phyloP scores from a whole-genome alignment of 2,113 vertebrate genomes.

The Thalassoma bifasciatum region DNA sequence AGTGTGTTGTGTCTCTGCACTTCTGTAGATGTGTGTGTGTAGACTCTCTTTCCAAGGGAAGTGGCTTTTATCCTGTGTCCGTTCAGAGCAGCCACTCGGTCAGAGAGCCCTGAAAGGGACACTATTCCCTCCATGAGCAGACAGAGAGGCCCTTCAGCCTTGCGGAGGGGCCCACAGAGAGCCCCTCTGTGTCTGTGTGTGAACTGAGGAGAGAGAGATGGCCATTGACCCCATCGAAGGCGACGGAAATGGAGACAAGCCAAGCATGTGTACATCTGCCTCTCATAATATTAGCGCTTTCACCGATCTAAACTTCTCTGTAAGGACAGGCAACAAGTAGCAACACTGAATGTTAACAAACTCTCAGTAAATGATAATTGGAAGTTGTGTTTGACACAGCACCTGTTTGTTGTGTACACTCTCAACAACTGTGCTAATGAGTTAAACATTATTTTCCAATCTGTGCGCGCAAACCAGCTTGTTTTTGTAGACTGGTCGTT shows the following conservation, averaged over 20 bases:
- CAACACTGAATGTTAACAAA: neutral
- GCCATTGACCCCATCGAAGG: slow-evolving; percentile 66
- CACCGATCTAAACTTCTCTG: slow-evolving; percentile 44
- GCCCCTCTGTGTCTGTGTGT: slow-evolving; percentile 69
- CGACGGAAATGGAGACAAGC: slow-evolving; percentile 73
- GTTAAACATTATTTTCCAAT: too few species aligned
- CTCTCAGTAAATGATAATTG: neutral
- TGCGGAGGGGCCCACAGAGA: slow-evolving; percentile 61
- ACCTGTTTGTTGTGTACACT: neutral
- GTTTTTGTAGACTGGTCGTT: too few species aligned
- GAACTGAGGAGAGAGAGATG: slow-evolving; percentile 57
- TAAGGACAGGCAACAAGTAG: slow-evolving; percentile 1
- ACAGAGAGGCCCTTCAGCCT: slow-evolving; percentile 75
- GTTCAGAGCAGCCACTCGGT: slow-evolving; percentile 63
- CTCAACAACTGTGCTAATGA: neutral
- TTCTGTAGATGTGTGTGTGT: slow-evolving; percentile 38
- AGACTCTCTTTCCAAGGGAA: slow-evolving; percentile 69
- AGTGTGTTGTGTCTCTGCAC: slow-evolving; percentile 40
- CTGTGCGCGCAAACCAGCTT: neutral
- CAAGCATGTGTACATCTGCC: slow-evolving; percentile 72
- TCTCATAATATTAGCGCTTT: slow-evolving; percentile 74
- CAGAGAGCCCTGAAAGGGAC: slow-evolving; percentile 74
- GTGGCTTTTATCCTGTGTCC: slow-evolving; percentile 79
- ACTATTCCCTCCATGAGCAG: slow-evolving; percentile 69
- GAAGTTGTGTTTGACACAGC: neutral